Evolutionary conservation across 2,888 invertebrate genomes (phyloP).

Genomic region (Capitulum mitella): DNA sequence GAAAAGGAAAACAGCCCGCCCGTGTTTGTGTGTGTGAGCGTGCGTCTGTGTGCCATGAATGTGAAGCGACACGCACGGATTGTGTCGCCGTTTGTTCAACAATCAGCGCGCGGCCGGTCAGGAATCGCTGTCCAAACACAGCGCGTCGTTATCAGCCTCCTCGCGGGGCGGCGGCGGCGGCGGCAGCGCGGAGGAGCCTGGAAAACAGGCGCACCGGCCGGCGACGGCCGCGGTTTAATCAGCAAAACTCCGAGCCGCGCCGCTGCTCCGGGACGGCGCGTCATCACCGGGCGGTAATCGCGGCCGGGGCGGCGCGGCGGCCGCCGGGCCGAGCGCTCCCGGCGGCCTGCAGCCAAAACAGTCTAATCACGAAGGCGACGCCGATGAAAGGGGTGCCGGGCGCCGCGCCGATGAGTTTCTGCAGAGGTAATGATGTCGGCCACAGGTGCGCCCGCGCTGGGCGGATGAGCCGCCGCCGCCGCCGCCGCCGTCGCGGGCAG

Average conservation of each 20-base stretch:
- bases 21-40: too few species aligned
- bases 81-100: background rate
- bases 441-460: background rate
- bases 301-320: background rate
- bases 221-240: too few species aligned
- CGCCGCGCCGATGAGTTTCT: background rate
- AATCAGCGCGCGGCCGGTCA: background rate
- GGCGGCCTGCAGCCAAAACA: slow-evolving; percentile 9
- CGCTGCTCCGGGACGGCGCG: background rate
- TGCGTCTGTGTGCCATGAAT: background rate
- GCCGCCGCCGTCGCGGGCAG: background rate
- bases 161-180: too few species aligned
- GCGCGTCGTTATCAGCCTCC: too few species aligned
- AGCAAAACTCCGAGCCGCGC: too few species aligned
- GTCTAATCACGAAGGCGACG: background rate
- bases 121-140: background rate
- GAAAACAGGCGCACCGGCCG: too few species aligned
- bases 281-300: slow-evolving; percentile 1
- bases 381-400: background rate
- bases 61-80: background rate
- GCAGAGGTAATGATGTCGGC: background rate
- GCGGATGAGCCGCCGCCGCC: background rate
- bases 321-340: too few species aligned
- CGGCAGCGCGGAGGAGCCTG: too few species aligned
- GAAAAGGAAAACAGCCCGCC: background rate